phyloP scores from a whole-genome alignment of 2,888 invertebrate species.

The Sympetrum striolatum region DNA sequence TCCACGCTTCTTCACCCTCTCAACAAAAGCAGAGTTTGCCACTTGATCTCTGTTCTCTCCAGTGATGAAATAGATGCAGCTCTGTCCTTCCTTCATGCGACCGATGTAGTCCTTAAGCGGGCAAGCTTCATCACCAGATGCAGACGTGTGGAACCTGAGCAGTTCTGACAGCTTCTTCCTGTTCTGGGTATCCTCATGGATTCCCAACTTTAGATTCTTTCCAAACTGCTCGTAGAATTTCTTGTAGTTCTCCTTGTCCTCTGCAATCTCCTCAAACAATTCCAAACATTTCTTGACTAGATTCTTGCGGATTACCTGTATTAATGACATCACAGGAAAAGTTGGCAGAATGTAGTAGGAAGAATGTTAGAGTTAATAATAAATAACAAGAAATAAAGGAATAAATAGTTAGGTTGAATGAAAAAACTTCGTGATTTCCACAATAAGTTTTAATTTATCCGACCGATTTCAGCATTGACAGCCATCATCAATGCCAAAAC shows the following conservation, averaged over 20 bases:
- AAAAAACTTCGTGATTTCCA: too few relatives aligned
- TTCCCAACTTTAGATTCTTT: constrained; percentile 96
- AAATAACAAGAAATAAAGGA: background rate
- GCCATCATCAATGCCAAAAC: too few relatives aligned
- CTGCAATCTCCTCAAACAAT: constrained; percentile 92
- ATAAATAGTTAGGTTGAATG: too few relatives aligned
- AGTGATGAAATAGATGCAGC: constrained; percentile 98
- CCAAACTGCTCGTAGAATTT: constrained; percentile 98
- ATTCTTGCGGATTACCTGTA: constrained; percentile 91
- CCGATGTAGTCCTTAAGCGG: constrained; percentile 96
- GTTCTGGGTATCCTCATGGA: constrained; percentile 96
- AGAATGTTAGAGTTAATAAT: too few relatives aligned
- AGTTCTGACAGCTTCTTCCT: constrained; percentile 87
- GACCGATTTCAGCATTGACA: too few relatives aligned
- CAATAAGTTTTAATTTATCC: too few relatives aligned
- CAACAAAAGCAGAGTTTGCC: constrained; percentile 96
- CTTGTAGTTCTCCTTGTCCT: constrained; percentile 97
- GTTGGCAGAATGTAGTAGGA: too few relatives aligned
- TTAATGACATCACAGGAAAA: background rate
- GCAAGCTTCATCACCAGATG: constrained; percentile 92
- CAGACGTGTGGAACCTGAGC: constrained; percentile 91
- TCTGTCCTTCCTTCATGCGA: constrained; percentile 98
- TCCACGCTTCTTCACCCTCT: constrained; percentile 96
- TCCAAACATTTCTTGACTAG: constrained; percentile 98
- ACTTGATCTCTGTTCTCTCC: constrained; percentile 94